Percentiles rank a stretch among this genome's conserved stretches.
phyloP scores from a whole-genome alignment of 2,797 vertebrate species.

The Melanotaenia parkinsoni region DNA sequence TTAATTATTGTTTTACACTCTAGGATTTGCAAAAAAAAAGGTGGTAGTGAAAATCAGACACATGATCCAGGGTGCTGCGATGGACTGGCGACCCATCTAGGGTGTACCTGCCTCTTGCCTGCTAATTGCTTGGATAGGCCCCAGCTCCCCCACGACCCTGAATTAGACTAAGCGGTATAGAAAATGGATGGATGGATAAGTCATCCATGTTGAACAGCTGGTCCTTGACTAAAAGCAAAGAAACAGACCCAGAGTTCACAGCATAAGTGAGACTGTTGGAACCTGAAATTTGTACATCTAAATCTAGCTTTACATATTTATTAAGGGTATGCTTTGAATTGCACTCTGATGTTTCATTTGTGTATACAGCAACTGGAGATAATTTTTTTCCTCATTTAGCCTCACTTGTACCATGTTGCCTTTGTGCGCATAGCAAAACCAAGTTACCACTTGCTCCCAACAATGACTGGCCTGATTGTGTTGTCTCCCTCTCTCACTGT shows the following conservation, averaged over 20 bases:
- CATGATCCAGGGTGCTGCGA: too few species aligned
- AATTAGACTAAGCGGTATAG: too few species aligned
- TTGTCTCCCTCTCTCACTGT: background rate
- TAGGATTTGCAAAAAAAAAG: too few species aligned
- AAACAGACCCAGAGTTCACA: background rate
- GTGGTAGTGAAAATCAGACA: too few species aligned
- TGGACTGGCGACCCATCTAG: too few species aligned
- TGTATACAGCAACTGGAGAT: background rate
- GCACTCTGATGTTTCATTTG: background rate
- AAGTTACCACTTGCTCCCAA: background rate
- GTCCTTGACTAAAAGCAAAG: too few species aligned
- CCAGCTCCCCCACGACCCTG: too few species aligned
- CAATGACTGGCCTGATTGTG: background rate
- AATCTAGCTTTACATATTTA: background rate
- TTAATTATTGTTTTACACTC: too few species aligned
- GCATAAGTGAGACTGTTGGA: background rate
- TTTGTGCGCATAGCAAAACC: background rate
- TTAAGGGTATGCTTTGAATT: background rate
- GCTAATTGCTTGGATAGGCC: too few species aligned
- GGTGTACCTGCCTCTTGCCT: too few species aligned
- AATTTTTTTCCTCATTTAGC: background rate
- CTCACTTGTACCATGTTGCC: background rate
- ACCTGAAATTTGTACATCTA: background rate
- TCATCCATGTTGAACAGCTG: too few species aligned
- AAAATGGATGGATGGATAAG: too few species aligned